Base-by-base conservation (phyloP, 2,888 invertebrate genomes). In the Cryptocheilus praepositus region DNA sequence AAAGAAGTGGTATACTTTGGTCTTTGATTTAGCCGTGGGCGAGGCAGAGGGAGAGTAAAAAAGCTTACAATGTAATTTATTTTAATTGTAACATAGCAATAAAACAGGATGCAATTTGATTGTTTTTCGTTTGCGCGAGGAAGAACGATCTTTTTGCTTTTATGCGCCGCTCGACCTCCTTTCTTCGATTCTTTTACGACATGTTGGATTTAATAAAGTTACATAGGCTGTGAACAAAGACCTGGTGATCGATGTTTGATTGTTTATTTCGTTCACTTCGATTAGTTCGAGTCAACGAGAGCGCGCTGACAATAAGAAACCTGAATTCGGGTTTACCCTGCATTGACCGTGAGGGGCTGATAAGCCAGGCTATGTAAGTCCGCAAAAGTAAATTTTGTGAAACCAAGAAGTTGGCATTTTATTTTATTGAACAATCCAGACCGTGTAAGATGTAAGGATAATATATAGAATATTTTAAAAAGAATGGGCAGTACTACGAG, bases 11-110 rank as follows among this genome's bases (percentile, higher is more conserved):
- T 36, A 36, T 8, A 36, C 8, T 8, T 36, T 36, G 36, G 13
- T 36, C 36, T 11, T 11, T 36, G 7, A 36, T 36, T 36, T 36
- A 7, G 36, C 36, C 36, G 36, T 7, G 36, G 11, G 36, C 3
- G 11, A 36, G 36, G 11, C 7, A 36, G 36, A 36, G 36, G 2
- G 36, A 36, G 13, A 36, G 36, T 8, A 11, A 36, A 11, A 36
- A 36, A 36, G 11, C 16, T 85, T 85, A 80, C 70, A 73, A 81
- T 82, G 80, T 84, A 84, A 85, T 85, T 85, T 82, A 85, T 83
- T 83, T 81, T 80, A 82, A 85, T 73, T 85, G 81, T 85, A 84
- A 74, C 61, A 80, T 83, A 84, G 82, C 84, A 83, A 83, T 83
- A 83, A 83, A 83, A 70, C 46, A 67, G 46, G 67, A 70, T 74